Conservation (phyloP, 2,113 vertebrate genomes). For the Rhea pennata region DNA sequence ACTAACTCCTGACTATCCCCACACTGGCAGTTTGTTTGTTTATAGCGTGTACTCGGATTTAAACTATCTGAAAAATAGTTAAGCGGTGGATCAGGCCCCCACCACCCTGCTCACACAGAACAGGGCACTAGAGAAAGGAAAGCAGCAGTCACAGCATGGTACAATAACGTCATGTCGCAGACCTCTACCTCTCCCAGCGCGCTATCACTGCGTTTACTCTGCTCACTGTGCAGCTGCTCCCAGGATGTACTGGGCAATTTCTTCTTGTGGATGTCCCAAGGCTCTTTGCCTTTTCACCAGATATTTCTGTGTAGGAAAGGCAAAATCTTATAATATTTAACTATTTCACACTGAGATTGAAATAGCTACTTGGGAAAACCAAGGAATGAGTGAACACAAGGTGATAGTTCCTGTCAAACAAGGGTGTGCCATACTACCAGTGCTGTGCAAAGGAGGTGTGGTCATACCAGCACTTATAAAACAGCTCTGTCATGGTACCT, state of each 20-base stretch:
- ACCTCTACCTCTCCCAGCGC: background rate
- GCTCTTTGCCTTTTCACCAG: background rate
- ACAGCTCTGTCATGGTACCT: background rate
- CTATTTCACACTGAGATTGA: background rate
- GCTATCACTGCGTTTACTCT: rapidly evolving
- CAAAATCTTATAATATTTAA: background rate
- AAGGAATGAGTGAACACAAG: background rate
- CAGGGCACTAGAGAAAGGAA: background rate
- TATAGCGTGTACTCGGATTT: background rate
- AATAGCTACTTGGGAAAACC: conserved; percentile 1
- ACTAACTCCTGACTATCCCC: background rate
- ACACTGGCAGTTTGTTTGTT: background rate
- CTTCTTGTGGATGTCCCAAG: background rate
- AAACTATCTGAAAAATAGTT: background rate
- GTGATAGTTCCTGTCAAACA: conserved; percentile 42
- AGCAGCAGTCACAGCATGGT: background rate
- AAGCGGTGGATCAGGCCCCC: background rate
- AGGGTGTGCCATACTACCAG: conserved; percentile 19
- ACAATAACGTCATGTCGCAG: background rate
- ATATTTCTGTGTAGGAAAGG: background rate
- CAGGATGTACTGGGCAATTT: background rate
- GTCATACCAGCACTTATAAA: background rate
- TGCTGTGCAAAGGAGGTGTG: conserved; percentile 1
- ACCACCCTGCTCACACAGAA: background rate
- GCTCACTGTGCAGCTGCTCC: background rate